Evolutionary conservation across 2,113 vertebrate genomes (phyloP).

Genomic region (Cyprinodon brontotheroides): DNA sequence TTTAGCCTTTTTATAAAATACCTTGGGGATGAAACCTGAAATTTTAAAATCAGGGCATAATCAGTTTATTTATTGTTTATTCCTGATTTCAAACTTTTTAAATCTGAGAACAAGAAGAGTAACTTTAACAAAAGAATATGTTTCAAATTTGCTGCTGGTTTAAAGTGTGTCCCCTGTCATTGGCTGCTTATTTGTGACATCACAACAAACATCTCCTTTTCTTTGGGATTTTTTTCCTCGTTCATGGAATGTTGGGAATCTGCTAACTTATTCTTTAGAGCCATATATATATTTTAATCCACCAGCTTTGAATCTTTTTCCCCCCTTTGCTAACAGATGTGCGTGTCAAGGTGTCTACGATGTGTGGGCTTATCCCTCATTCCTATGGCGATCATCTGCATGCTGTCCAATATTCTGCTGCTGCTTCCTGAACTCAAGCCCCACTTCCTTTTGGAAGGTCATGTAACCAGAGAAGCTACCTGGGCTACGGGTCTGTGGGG

Average conservation of each 20-base stretch:
- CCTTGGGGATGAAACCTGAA: neutral
- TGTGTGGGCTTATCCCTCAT: slow-evolving; percentile 79
- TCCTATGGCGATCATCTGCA: slow-evolving; percentile 77
- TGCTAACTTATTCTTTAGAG: neutral
- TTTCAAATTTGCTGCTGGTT: neutral
- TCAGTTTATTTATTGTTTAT: neutral
- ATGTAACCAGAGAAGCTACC: slow-evolving; percentile 82
- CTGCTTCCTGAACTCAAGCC: slow-evolving; percentile 79
- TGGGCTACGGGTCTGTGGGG: slow-evolving; percentile 83
- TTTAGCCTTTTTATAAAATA: neutral
- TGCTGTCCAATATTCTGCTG: slow-evolving; percentile 82
- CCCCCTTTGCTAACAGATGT: slow-evolving; percentile 75
- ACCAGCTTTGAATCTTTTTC: neutral
- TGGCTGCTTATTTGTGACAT: neutral
- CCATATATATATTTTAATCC: neutral
- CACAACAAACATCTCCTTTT: neutral
- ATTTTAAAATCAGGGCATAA: no score
- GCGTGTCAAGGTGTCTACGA: slow-evolving; percentile 78
- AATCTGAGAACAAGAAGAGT: neutral
- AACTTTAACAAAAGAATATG: neutral
- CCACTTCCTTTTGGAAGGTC: slow-evolving; percentile 72
- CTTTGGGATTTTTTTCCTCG: no score
- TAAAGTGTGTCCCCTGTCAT: neutral
- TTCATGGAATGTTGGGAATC: no score
- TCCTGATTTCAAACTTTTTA: neutral